These are phyloP conservation scores for Gulo gulo DNA, from an alignment of 2,113 vertebrate genomes.

Conservation along the genomic window DNA sequence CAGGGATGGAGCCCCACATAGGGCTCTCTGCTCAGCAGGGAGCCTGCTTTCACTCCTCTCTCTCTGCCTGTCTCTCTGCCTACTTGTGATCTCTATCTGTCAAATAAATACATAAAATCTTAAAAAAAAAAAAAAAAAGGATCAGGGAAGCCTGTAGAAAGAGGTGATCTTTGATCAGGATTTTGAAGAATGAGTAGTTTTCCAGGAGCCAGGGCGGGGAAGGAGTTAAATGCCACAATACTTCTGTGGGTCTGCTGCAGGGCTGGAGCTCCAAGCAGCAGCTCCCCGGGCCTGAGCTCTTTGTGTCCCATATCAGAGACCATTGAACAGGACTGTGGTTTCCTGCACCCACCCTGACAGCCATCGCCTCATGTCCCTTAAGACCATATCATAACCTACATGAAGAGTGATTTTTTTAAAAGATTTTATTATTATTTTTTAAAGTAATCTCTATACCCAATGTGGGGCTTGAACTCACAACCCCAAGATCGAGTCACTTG, in stretches of 20 bases:
- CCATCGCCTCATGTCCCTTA: neutral
- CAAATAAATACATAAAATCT: no score
- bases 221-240: neutral
- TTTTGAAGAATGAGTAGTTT: conserved; percentile 38
- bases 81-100: no score
- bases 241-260: neutral
- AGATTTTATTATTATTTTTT: neutral
- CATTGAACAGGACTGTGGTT: neutral
- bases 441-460: neutral
- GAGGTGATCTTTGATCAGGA: neutral
- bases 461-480: neutral
- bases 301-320: neutral
- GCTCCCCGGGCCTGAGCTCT: neutral
- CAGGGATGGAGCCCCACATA: no score
- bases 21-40: no score
- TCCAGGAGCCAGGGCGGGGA: neutral
- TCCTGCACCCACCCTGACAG: neutral
- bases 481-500: neutral
- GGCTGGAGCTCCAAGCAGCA: neutral
- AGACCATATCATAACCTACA: neutral
- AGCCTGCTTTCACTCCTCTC: no score
- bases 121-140: neutral
- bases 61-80: no score
- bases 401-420: conserved; percentile 23
- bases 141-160: neutral